phyloP scores from a whole-genome alignment of 2,888 invertebrate species.

The Schizotus pectinicornis region DNA sequence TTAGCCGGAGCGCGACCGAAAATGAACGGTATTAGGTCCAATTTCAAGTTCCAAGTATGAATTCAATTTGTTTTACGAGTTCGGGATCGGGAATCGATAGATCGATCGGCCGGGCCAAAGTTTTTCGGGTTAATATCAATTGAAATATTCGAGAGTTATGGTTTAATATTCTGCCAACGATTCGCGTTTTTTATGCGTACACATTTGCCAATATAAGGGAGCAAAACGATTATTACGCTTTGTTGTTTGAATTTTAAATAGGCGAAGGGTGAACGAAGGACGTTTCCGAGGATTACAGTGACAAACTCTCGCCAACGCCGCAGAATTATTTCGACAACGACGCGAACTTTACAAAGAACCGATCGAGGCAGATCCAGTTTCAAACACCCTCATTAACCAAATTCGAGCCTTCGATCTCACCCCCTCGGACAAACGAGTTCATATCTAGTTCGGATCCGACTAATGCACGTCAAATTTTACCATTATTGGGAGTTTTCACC shows the following conservation, averaged over 20 bases:
- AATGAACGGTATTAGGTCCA: constrained; percentile 37
- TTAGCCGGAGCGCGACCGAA: neutral
- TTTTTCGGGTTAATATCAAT: constrained; percentile 44
- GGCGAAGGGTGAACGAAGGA: constrained; percentile 1
- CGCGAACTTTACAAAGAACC: too few relatives aligned
- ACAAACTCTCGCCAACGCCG: too few relatives aligned
- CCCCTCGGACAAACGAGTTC: too few relatives aligned
- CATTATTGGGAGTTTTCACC: too few relatives aligned
- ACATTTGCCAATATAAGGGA: constrained; percentile 28
- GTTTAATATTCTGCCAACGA: constrained; percentile 40
- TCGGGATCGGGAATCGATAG: constrained; percentile 44
- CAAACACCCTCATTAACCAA: too few relatives aligned
- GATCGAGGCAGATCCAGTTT: too few relatives aligned
- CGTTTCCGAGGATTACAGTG: neutral
- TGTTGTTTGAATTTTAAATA: constrained; percentile 32
- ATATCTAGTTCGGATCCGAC: too few relatives aligned
- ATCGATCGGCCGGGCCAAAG: constrained; percentile 33
- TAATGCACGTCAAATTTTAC: too few relatives aligned
- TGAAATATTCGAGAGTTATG: constrained; percentile 43
- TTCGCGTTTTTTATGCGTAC: constrained; percentile 27
- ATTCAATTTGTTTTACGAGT: constrained; percentile 39
- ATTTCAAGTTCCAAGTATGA: constrained; percentile 38
- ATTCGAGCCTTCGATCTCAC: too few relatives aligned
- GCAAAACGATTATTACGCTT: constrained; percentile 28
- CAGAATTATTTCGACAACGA: too few relatives aligned